phyloP scores from a whole-genome alignment of 2,113 vertebrate genomes.

The Saccopteryx bilineata region DNA sequence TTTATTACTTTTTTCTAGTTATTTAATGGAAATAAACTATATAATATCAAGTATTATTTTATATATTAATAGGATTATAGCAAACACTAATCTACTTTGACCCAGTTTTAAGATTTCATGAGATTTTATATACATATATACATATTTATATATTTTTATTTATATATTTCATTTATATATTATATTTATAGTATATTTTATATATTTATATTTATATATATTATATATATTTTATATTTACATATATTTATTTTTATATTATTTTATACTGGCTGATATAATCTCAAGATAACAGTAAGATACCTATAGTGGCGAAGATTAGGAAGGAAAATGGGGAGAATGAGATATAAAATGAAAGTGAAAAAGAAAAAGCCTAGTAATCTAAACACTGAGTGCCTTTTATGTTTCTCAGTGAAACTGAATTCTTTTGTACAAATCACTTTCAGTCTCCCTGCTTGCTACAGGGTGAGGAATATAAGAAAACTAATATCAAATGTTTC shows the following conservation, averaged over 20 bases:
- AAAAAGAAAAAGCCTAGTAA: neutral
- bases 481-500: slow-evolving; percentile 3
- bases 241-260: too few relatives aligned
- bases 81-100: slow-evolving; percentile 19
- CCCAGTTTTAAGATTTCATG: neutral
- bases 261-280: neutral
- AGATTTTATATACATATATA: neutral
- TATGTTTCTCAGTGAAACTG: neutral
- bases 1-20: neutral
- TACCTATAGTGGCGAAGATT: neutral
- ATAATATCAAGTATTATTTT: neutral
- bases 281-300: neutral
- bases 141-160: too few relatives aligned
- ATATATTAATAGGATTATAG: neutral
- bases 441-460: neutral
- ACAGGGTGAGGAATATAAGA: neutral
- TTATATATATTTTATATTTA: too few relatives aligned
- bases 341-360: neutral
- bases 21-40: neutral
- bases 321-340: neutral
- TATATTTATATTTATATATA: too few relatives aligned
- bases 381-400: neutral
- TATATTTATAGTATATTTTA: too few relatives aligned
- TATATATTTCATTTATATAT: too few relatives aligned
- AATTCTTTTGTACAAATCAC: neutral